Base-by-base conservation (phyloP, 2,888 invertebrate species). In the Pemphredon lugubris region DNA sequence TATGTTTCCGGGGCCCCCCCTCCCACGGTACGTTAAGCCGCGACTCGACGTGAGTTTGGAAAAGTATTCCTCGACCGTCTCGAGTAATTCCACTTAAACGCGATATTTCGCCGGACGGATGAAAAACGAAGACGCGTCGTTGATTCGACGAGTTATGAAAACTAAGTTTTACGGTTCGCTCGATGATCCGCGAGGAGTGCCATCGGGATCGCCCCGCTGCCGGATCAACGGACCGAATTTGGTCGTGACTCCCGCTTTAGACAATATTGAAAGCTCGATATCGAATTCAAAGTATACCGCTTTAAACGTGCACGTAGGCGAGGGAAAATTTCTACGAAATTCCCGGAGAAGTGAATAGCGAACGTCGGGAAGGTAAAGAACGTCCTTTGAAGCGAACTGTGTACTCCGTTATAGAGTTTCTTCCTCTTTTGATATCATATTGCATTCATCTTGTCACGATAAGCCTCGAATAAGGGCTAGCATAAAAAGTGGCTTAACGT, bases 401-500 rank as follows among this genome's bases (percentile, higher is more conserved):
- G 58, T 23, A 61, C 64, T 37, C 54, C 55, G 57, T 73, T 78
- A 73, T 65, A 47, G 61, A 69, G 55, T 79, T 74, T 66, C 69
- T 69, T 69, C 67, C 44, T 63, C 58, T 69, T 58, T 60, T 66
- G 69, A 74, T 78, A 71, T 79, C 60, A 79, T 77, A 79, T 76
- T 74, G 64, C 73, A 59, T 79, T 79, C 74, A 79, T 79, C 69
- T 65, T 69, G 74, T 79, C 79, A 67, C 61, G 66, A 60, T 79
- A 79, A 79, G 74, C 74, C 71, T 57, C 40, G 71, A 76, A 71
- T 76, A 79, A 76, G 65, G 67, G 64, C 50, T 20, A 53, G 67
- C 57, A 75, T 79, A 77, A 77, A 79, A 79, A 77, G 69, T 79
- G 72, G 69, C 69, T 79, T 71, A 76, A 64, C 71, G 47, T 79